Conservation (phyloP, 2,113 vertebrate species). For the Syngnathus scovelli region DNA sequence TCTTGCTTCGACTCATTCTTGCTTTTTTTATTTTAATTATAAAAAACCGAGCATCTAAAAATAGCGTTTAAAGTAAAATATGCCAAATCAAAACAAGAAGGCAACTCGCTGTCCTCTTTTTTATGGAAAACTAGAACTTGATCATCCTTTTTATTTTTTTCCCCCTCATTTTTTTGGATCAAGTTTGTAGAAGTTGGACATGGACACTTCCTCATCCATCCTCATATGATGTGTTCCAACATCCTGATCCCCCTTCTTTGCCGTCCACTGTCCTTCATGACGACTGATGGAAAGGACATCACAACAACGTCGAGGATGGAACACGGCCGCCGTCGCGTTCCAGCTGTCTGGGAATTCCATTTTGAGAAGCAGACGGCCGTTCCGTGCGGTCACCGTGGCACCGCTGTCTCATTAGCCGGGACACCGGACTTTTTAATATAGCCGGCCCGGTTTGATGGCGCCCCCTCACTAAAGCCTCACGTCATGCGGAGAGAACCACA, state of each 20-base stretch:
- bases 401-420: conserved; percentile 54
- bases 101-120: background rate
- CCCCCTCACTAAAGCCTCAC: conserved; percentile 41
- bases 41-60: no score
- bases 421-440: conserved; percentile 29
- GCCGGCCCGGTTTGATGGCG: conserved; percentile 47
- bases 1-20: background rate
- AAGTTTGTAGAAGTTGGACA: background rate
- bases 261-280: conserved; percentile 36
- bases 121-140: background rate
- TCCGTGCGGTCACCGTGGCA: conserved; percentile 64
- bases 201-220: conserved; percentile 4
- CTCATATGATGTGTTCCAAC: conserved; percentile 52
- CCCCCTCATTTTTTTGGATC: background rate
- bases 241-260: conserved; percentile 34
- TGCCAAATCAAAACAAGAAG: background rate
- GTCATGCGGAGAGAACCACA: conserved; percentile 42
- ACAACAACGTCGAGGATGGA: conserved; percentile 49
- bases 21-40: background rate
- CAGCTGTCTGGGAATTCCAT: conserved; percentile 67
- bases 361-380: conserved; percentile 49
- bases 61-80: background rate
- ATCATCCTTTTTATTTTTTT: background rate
- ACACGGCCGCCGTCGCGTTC: conserved; percentile 18
- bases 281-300: conserved; percentile 48